phyloP scores from a whole-genome alignment of 2,888 invertebrate genomes.

The Ennomos fuscantarius region DNA sequence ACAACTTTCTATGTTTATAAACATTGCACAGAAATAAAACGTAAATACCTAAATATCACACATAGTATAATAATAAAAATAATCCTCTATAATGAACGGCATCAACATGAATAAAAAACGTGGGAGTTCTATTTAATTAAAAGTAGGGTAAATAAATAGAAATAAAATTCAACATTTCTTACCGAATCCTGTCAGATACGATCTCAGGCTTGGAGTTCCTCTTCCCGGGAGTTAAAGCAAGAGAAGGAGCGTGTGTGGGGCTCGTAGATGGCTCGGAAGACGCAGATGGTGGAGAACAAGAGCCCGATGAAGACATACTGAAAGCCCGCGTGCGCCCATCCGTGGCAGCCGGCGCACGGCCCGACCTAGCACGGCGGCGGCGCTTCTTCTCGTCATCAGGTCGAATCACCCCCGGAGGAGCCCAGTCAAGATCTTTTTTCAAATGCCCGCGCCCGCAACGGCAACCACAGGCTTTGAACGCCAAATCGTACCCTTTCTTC shows the following conservation, averaged over 20 bases:
- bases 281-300: constrained; percentile 93
- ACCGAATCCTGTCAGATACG: constrained; percentile 92
- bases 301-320: constrained; percentile 91
- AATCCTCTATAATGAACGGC: no score
- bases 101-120: no score
- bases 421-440: constrained; percentile 97
- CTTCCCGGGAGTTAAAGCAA: constrained; percentile 84
- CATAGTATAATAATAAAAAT: no score
- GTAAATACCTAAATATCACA: no score
- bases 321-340: constrained; percentile 89
- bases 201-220: constrained; percentile 92
- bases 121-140: no score
- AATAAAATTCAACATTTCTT: constrained; percentile 62
- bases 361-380: constrained; percentile 70
- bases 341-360: constrained; percentile 65
- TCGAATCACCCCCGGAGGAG: constrained; percentile 88
- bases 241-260: constrained; percentile 86
- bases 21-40: background rate
- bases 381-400: constrained; percentile 78
- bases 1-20: constrained; percentile 4
- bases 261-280: constrained; percentile 91
- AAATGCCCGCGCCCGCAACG: constrained; percentile 96
- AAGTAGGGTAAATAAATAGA: constrained; percentile 3
- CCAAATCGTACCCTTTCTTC: constrained; percentile 98
- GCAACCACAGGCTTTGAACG: constrained; percentile 97